These are phyloP conservation scores for Catharus ustulatus DNA, from an alignment of 2,797 vertebrate species.

Conservation along the genomic window DNA sequence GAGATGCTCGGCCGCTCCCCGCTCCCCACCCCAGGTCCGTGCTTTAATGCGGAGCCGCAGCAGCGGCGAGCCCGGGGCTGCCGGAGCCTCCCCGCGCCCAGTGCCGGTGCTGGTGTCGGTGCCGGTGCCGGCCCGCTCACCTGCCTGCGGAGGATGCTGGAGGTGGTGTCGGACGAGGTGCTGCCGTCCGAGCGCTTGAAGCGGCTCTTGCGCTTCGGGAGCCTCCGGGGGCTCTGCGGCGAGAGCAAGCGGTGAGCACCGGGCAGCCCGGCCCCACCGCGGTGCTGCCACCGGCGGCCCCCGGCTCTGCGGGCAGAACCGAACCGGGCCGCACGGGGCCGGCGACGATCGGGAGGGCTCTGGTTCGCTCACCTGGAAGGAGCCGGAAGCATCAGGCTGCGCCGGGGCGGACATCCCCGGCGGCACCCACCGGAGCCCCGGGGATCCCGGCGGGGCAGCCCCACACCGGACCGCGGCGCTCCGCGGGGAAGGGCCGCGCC, in stretches of 20 bases:
- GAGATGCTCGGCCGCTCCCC: neutral
- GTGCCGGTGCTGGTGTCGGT: neutral
- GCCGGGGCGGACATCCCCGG: constrained; percentile 6
- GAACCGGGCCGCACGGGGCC: neutral
- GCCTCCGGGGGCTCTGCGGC: constrained; percentile 33
- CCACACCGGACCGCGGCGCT: constrained; percentile 13
- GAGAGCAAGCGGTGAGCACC: neutral
- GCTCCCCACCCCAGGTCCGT: neutral
- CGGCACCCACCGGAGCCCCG: neutral
- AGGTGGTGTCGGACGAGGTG: constrained; percentile 39
- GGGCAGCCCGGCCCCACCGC: neutral
- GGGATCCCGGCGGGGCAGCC: constrained; percentile 4
- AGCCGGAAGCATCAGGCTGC: neutral
- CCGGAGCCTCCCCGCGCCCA: neutral
- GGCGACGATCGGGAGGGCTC: neutral
- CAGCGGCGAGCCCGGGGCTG: neutral
- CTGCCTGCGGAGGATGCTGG: constrained; percentile 37
- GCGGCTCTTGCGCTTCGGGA: constrained; percentile 50
- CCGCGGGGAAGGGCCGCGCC: constrained; percentile 3
- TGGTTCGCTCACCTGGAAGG: constrained; percentile 24
- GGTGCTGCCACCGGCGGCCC: neutral
- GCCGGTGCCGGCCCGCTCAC: neutral
- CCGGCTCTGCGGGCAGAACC: neutral
- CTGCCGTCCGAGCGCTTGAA: constrained; percentile 53
- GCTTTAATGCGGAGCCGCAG: constrained; percentile 6